Evolutionary conservation across 2,888 invertebrate species (phyloP), one percentile per base, ranked within the genome.

Genomic region (Nephrotoma flavescens): DNA sequence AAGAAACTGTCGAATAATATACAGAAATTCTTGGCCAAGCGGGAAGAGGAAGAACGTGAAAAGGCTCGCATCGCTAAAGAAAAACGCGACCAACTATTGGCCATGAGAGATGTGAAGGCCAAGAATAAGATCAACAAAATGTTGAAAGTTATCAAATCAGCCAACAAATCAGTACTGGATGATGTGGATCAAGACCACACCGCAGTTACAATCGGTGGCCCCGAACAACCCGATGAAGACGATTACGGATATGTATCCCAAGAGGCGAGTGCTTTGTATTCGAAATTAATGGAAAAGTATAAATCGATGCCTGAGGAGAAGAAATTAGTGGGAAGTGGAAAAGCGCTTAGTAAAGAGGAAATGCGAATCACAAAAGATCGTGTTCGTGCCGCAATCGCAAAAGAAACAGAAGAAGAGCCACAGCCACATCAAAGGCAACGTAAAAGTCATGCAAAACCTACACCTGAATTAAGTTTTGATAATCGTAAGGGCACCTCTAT

Each of bases 221-320:
- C 95, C 0, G 94, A 95, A 0, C 96, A 97, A 89, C 96, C 96
- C 0, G 97, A 97, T 89, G 96, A 97, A 90, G 97, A 97, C 92
- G 97, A 97, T 90, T 97, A 97, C 90, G 97, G 97, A 0, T 97
- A 97, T 90, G 96, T 96, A 57, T 97, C 97, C 0, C 95, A 95
- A 89, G 96, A 96, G 90, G 96, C 97, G 0, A 94, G 96, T 83
- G 96, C 95, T 42, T 93, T 95, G 89, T 97, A 97, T 90, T 94
- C 95, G 88, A 96, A 97, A 91, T 94, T 97, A 93, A 96, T 97
- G 94, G 95, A 95, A 88, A 97, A 97, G 90, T 96, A 96, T 89
- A 95, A 93, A 89, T 94, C 94, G 90, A 92, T 95, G 89, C 95
- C 95, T 12, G 94, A 95, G 85, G 95, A 95, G 88, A 95, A 95